Base-by-base conservation (phyloP, 1,140 invertebrate genomes). In the Adoxophyes honmai region DNA sequence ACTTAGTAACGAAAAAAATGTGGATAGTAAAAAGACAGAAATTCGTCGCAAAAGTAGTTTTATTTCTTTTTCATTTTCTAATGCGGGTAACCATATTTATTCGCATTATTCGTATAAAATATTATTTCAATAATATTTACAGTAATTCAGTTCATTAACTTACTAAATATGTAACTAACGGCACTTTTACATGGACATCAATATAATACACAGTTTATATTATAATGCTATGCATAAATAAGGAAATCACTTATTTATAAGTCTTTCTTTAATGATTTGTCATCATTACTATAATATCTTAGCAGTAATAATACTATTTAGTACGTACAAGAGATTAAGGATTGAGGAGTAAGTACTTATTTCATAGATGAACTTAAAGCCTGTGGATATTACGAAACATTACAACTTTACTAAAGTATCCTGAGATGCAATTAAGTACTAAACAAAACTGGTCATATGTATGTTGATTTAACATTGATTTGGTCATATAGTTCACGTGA, bases 251-350 rank as follows among this genome's bases (percentile, higher is more conserved):
- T 48, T 28, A 28, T 18, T 28, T 28, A 48, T 21, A 48, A 86
- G 81, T 83, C 81, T 84, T 82, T 85, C 72, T 77, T 79, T 73
- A 67, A 76, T 81, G 78, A 74, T 74, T 2, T 28, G 2, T 3
- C 21, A 28, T 28, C 21, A 28, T 28, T 3, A 28, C 6, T 3
- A 3, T 28, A 3, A 28, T 28, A 28, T 28, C 21, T 28, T 28
- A 28, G 2, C 6, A 28, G 2, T 28, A 28, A 6, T 28, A 28
- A 28, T 28, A 28, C 21, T 28, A 28, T 28, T 28, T 28, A 28
- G 21, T 28, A 28, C 2, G 21, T 28, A 28, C 2, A 28, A 6
- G 21, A 28, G 21, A 28, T 28, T 28, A 28, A 28, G 21, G 6
- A 28, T 3, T 28, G 21, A 28, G 2, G 21, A 28, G 21, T 28